Conservation (phyloP, 35 echinoderm and acorn worm genomes). For the Eucidaris tribuloides region DNA sequence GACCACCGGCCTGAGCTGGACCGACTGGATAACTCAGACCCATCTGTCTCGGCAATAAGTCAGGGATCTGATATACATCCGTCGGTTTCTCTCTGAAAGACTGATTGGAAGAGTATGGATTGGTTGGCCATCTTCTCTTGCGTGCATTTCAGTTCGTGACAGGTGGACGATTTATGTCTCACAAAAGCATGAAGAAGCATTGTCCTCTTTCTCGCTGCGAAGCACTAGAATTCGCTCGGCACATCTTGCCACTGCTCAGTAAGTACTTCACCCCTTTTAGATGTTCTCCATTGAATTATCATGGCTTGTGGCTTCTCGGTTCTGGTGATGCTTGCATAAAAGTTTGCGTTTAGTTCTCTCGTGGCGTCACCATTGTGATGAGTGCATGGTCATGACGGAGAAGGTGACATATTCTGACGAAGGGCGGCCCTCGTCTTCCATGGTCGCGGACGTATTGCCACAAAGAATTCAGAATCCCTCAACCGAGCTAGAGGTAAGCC, state of each 20-base stretch:
- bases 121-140: constrained; percentile 26
- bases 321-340: constrained; percentile 29
- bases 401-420: constrained; percentile 78
- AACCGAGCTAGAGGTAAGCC: constrained; percentile 81
- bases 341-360: constrained; percentile 71
- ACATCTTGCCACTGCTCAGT: too few species aligned
- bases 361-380: constrained; percentile 61
- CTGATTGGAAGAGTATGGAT: constrained; percentile 63
- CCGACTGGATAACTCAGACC: constrained; percentile 66
- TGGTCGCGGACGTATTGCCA: constrained; percentile 40
- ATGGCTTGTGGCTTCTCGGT: not conserved
- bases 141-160: constrained; percentile 66
- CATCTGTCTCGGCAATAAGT: constrained; percentile 73
- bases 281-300: not conserved
- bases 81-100: constrained; percentile 66
- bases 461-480: constrained; percentile 60
- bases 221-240: not conserved
- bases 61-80: constrained; percentile 79
- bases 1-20: constrained; percentile 61
- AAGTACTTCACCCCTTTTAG: too few species aligned
- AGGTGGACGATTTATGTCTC: constrained; percentile 73
- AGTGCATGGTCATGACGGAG: constrained; percentile 70
- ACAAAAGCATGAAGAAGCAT: constrained; percentile 17
- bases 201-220: not conserved
- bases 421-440: constrained; percentile 34